Conservation (phyloP, 2,113 vertebrate species). For the Heliornis fulica region DNA sequence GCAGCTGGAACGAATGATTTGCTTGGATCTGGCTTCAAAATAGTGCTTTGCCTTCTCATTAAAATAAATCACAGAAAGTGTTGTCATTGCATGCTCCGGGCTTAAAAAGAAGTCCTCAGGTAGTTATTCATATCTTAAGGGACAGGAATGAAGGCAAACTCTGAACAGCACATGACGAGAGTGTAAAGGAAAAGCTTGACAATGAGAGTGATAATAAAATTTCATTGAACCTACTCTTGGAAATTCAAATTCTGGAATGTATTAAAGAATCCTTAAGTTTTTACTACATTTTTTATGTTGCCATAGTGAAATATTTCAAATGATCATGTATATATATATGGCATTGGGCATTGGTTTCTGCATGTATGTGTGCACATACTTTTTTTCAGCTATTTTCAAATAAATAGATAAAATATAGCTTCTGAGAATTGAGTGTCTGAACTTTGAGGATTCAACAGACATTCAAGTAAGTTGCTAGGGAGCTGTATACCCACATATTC, state of each 20-base stretch:
- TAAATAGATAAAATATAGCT: not conserved
- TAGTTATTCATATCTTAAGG: not conserved
- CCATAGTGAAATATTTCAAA: not conserved
- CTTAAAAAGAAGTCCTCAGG: not conserved
- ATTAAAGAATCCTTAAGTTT: not conserved
- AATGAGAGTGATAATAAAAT: not conserved
- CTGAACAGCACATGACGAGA: not conserved
- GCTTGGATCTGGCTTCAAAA: not conserved
- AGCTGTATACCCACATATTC: not conserved
- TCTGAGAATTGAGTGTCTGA: not conserved
- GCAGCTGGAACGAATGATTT: not conserved
- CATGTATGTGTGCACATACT: not conserved
- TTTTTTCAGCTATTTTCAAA: not conserved
- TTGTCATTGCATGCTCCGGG: not conserved
- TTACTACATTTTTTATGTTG: not conserved
- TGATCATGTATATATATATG: not conserved
- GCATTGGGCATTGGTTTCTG: not conserved
- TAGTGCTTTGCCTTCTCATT: not conserved
- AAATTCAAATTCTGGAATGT: not conserved
- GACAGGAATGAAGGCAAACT: not conserved
- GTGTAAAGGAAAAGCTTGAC: not conserved
- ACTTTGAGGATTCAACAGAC: not conserved
- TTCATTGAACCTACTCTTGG: not conserved
- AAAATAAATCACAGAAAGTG: constrained; percentile 23
- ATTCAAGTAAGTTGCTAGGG: not conserved